Evolutionary conservation across 2,797 vertebrate species (phyloP).

Genomic region (Pseudocheirus occidentalis): DNA sequence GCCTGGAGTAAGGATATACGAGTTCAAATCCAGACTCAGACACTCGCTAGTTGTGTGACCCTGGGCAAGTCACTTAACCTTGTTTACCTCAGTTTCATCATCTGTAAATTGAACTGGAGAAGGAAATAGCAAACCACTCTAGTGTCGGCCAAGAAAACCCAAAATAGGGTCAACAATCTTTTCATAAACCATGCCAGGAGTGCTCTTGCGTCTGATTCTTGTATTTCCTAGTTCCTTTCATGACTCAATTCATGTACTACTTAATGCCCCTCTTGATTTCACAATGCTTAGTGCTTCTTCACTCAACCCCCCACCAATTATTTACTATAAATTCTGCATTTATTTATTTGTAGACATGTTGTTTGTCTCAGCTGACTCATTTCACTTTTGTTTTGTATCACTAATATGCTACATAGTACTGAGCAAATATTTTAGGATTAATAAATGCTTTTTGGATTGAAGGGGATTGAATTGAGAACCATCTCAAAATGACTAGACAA

Average conservation of each 20-base stretch:
- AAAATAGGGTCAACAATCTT: not conserved
- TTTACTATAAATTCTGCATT: not conserved
- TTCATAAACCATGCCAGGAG: not conserved
- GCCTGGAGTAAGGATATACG: not conserved
- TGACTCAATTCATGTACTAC: not conserved
- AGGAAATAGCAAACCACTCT: not conserved
- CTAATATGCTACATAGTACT: not conserved
- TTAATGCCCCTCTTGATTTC: not conserved
- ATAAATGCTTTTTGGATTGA: slow-evolving; percentile 36
- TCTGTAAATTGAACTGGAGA: not conserved
- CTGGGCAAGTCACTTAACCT: not conserved
- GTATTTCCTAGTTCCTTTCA: not conserved
- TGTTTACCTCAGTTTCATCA: not conserved
- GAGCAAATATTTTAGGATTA: not conserved
- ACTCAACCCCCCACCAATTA: not conserved
- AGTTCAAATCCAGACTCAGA: not conserved
- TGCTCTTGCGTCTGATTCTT: not conserved
- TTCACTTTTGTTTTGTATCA: not conserved
- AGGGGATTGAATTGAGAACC: not conserved
- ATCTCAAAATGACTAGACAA: not conserved
- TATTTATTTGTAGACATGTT: not conserved
- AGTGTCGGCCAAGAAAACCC: not conserved
- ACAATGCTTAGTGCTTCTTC: not conserved
- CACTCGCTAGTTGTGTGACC: not conserved
- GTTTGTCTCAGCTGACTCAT: not conserved